A percentile compares a stretch with the other conserved stretches of the same genome.
Conservation (phyloP, 2,113 vertebrate genomes). For the Callithrix jacchus region DNA sequence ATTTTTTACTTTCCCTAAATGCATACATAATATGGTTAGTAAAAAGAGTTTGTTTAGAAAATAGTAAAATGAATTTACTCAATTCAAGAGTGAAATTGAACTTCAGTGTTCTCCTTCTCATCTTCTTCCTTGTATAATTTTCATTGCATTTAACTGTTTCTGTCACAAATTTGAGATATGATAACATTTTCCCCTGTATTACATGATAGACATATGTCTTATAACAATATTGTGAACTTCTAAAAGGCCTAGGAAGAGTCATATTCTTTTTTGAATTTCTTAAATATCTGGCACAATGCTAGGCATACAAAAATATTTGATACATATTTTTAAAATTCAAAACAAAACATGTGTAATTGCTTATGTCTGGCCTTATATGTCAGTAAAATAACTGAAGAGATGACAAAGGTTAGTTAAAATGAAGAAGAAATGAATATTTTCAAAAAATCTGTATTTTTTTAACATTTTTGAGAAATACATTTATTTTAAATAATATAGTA, state of each 20-base stretch:
- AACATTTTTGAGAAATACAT: background rate
- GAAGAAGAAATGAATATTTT: background rate
- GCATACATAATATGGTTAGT: background rate
- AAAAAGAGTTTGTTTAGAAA: background rate
- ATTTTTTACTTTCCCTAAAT: background rate
- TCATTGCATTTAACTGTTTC: background rate
- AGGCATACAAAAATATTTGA: background rate
- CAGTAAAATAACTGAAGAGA: background rate
- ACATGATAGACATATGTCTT: background rate
- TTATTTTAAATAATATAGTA: background rate
- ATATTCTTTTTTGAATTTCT: background rate
- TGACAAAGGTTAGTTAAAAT: background rate
- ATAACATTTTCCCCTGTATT: background rate
- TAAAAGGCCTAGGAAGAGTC: background rate
- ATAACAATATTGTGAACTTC: background rate
- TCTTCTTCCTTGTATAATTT: constrained; percentile 29
- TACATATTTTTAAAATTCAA: background rate
- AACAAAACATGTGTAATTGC: background rate
- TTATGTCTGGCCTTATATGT: background rate
- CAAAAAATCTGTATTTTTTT: background rate
- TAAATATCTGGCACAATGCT: background rate
- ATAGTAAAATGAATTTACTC: background rate
- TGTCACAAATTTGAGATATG: background rate
- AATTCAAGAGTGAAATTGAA: background rate
- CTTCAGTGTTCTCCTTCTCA: background rate